A percentile compares a stretch with the other conserved stretches of the same genome.
phyloP scores from a whole-genome alignment of 2,797 vertebrate genomes.

The Chelon auratus region DNA sequence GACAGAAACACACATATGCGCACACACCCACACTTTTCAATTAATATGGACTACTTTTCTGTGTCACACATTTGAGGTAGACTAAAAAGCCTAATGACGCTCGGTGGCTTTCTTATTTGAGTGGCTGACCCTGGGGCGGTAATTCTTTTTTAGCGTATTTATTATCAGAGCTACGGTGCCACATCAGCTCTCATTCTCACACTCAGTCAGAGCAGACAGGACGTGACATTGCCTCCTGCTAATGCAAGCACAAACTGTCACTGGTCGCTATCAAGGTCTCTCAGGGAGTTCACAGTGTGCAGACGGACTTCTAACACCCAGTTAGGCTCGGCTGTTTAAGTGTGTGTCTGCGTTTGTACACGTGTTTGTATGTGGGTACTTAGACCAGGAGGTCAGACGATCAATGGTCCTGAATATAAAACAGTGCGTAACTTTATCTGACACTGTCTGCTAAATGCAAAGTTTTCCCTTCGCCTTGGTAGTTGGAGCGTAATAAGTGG shows the following conservation, averaged over 20 bases:
- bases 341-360: constrained; percentile 9
- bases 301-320: constrained; percentile 66
- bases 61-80: constrained; percentile 30
- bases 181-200: constrained; percentile 57
- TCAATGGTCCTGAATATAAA: constrained; percentile 64
- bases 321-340: constrained; percentile 15
- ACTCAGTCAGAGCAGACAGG: constrained; percentile 48
- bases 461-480: constrained; percentile 27
- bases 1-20: constrained; percentile 45
- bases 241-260: constrained; percentile 24
- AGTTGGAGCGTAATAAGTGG: constrained; percentile 49
- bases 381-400: constrained; percentile 59
- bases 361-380: constrained; percentile 54
- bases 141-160: constrained; percentile 47
- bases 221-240: constrained; percentile 57
- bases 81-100: constrained; percentile 37
- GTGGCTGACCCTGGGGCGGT: constrained; percentile 27
- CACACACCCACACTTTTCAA: constrained; percentile 35
- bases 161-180: constrained; percentile 64
- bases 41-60: constrained; percentile 51
- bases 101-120: constrained; percentile 31
- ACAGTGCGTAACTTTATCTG: constrained; percentile 39
- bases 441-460: constrained; percentile 50
- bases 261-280: constrained; percentile 47
- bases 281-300: constrained; percentile 51